Base-by-base conservation (phyloP, 92 coral and sea anemone genomes). In the Epizoanthus ramosus region DNA sequence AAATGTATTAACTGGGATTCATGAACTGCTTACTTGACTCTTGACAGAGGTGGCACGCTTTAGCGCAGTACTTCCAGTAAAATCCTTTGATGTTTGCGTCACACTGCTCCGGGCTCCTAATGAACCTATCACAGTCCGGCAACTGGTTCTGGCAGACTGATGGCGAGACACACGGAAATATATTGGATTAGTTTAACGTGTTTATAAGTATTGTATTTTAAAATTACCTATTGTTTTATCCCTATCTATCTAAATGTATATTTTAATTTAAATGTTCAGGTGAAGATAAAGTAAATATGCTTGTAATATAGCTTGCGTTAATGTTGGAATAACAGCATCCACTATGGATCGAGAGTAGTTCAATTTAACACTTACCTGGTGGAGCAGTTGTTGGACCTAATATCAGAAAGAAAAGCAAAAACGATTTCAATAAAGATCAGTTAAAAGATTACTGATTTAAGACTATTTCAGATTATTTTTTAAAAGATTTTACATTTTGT, bases 381-480 rank as follows among this genome's bases (percentile, higher is more conserved):
- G 82, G 82, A 33, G 82, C 82, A 3, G 70, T 77, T 23, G 82
- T 77, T 35, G 82, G 82, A 37, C 82, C 82, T 77, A 35, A n/a
- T 14, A 61, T 22, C 13, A 2, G 6, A 13, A 77, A 24, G 63
- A 21, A 54, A 73, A 23, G 24, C n/a, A 53, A 25, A 8, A 47
- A 35, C 39, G 39, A 10, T 47, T 47, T 47, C 53, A 47, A 47
- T 47, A 47, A 47, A 47, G 13, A 47, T 47, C 53, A 47, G 15
- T 47, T 47, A 8, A 7, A 47, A 10, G 13, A 8, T 47, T 45
- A 35, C 2, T 35, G 39, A 35, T 2, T 35, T 35, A 35, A 2
- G 4, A 35, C 39, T 35, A 4, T 35, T 35, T 2, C 2, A 2
- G 4, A 2, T 2, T 35, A 35, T 35, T 35, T 4, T 2, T 35